phyloP scores from a whole-genome alignment of 2,113 vertebrate species.

The Oryzias celebensis region DNA sequence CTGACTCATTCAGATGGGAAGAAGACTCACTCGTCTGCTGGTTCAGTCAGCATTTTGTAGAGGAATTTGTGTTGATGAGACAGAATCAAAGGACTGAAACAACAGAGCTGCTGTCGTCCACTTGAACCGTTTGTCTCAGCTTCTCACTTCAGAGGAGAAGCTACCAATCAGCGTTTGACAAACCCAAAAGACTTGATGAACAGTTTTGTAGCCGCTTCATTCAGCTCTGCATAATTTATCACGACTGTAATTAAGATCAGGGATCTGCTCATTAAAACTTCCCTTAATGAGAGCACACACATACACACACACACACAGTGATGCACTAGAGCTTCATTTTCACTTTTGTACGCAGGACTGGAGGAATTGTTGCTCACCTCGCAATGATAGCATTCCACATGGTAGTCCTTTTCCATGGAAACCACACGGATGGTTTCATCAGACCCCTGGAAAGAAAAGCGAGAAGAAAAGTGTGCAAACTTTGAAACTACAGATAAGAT shows the following conservation, averaged over 20 bases:
- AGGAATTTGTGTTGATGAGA: no score
- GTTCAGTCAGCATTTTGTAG: no score
- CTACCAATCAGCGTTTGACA: constrained; percentile 38
- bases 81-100: no score
- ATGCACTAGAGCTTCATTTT: background rate
- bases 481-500: no score
- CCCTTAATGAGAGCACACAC: constrained; percentile 38
- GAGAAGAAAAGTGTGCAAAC: background rate
- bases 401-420: constrained; percentile 97
- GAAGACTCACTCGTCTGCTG: no score
- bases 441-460: constrained; percentile 82
- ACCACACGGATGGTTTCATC: constrained; percentile 96
- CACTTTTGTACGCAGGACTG: background rate
- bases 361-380: constrained; percentile 80
- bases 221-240: constrained; percentile 37
- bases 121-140: no score
- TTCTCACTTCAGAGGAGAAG: constrained; percentile 6
- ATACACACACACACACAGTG: background rate
- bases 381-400: constrained; percentile 93
- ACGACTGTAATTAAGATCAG: constrained; percentile 53
- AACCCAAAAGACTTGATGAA: constrained; percentile 31
- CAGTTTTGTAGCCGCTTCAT: constrained; percentile 27
- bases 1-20: no score
- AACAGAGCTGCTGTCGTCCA: no score
- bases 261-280: constrained; percentile 41